phyloP scores from a whole-genome alignment of 2,888 invertebrate genomes.

The Diarsia rubi region DNA sequence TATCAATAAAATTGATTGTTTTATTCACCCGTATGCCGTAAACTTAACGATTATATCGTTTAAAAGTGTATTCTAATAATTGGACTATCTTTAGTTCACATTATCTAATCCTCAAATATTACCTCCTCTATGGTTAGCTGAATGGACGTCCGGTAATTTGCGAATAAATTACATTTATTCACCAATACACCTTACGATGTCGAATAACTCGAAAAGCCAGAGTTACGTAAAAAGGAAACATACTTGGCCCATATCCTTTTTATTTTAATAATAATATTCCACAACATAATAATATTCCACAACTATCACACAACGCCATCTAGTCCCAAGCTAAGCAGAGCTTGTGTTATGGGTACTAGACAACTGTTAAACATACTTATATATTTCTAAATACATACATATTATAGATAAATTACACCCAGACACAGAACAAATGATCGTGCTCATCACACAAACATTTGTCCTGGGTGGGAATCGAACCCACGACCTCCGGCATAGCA shows the following conservation, averaged over 20 bases:
- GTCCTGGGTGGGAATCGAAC: too few species aligned
- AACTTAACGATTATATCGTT: background rate
- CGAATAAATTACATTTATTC: slow-evolving; percentile 27
- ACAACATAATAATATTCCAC: too few species aligned
- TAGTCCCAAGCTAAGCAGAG: too few species aligned
- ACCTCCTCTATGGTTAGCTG: background rate
- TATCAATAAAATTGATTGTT: slow-evolving; percentile 23
- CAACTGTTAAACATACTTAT: too few species aligned
- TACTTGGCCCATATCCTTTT: slow-evolving; percentile 14
- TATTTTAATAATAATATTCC: too few species aligned
- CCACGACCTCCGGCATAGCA: too few species aligned
- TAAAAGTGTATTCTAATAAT: slow-evolving; percentile 6
- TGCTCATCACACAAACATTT: too few species aligned
- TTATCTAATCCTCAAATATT: slow-evolving; percentile 6
- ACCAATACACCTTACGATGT: slow-evolving; percentile 13
- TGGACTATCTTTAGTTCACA: background rate
- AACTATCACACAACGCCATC: too few species aligned
- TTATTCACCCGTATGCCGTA: slow-evolving; percentile 3
- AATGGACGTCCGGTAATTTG: slow-evolving; percentile 17
- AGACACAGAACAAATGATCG: too few species aligned
- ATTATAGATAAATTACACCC: too few species aligned
- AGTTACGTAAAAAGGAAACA: slow-evolving; percentile 25
- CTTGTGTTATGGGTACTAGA: too few species aligned
- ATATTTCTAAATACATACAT: too few species aligned
- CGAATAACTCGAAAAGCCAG: slow-evolving; percentile 12